Evolutionary conservation across 2,888 invertebrate genomes (phyloP), one percentile per base, ranked within the genome.

Genomic region (Adelphocoris suturalis): DNA sequence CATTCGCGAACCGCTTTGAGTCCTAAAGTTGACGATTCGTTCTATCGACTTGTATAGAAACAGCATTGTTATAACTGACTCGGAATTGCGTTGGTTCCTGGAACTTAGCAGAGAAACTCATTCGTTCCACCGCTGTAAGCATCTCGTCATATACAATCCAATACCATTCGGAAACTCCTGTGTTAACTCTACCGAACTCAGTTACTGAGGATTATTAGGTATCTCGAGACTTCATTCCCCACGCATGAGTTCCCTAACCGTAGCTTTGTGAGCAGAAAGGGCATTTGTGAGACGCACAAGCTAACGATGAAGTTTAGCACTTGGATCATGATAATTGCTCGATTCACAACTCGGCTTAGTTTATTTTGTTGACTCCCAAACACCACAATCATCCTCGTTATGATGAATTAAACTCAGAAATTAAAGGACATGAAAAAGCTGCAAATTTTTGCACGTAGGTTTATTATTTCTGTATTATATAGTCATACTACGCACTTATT

Each of bases 141-240:
- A 68, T 68, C 68, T 68, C 68, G 68, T 68, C 68, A 68, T 68
- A 23, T 68, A 68, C 23, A 68, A 68, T 68, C 68, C 68, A 68
- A 68, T 68, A 68, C 68, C 68, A 68, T 68, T 68, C 23, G 68
- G 68, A 23, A 68, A 68, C 68, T 68, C 68, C 68, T 19, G 68
- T 23, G 68, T 68, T 68, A 68, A 68, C 68, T 68, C 68, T 68
- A 68, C 23, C 68, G 68, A 68, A 68, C 68, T 23, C 23, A 68
- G 68, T 68, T 68, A 19, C 68, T 68, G 9, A 13, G 68, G 68
- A 68, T 68, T 68, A 68, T 68, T 68, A 68, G 68, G 68, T 68
- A 68, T 68, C 68, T 68, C 68, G 23, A 13, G 68, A 68, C 23
- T 68, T 68, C 68, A 23, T 68, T 23, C 68, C 68, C 23, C 23